phyloP scores from a whole-genome alignment of 2,797 vertebrate species.

The Toxotes lorentzi region DNA sequence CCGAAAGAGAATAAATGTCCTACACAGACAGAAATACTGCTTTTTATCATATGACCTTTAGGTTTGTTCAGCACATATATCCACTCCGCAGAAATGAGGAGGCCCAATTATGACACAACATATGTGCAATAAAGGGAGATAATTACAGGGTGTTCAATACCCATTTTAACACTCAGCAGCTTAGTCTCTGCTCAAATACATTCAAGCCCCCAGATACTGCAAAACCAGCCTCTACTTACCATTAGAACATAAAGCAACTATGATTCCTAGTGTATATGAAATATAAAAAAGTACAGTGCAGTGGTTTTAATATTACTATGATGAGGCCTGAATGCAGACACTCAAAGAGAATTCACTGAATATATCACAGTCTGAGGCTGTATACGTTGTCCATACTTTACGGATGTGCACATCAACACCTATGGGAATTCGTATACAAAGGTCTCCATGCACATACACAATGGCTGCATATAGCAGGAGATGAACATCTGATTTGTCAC shows the following conservation, averaged over 20 bases:
- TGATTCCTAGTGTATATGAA: constrained; percentile 30
- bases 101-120: constrained; percentile 77
- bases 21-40: not conserved
- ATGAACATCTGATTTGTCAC: constrained; percentile 99
- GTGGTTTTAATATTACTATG: constrained; percentile 7
- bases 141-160: constrained; percentile 80
- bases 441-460: constrained; percentile 88
- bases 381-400: constrained; percentile 60
- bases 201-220: constrained; percentile 24
- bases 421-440: constrained; percentile 60
- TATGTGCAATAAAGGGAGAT: constrained; percentile 83
- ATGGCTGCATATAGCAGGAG: constrained; percentile 89
- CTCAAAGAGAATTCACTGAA: constrained; percentile 55
- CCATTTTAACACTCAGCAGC: constrained; percentile 73
- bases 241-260: constrained; percentile 16
- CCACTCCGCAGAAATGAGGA: constrained; percentile 63
- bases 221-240: constrained; percentile 15
- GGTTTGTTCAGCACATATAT: constrained; percentile 31
- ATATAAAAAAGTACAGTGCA: constrained; percentile 29
- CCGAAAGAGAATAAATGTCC: not conserved
- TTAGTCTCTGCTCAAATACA: constrained; percentile 71
- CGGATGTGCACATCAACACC: constrained; percentile 65
- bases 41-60: constrained; percentile 39
- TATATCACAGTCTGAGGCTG: constrained; percentile 35
- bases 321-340: constrained; percentile 23